Evolutionary conservation across 2,888 invertebrate genomes (phyloP).

Genomic region (Myopa tessellatipennis): DNA sequence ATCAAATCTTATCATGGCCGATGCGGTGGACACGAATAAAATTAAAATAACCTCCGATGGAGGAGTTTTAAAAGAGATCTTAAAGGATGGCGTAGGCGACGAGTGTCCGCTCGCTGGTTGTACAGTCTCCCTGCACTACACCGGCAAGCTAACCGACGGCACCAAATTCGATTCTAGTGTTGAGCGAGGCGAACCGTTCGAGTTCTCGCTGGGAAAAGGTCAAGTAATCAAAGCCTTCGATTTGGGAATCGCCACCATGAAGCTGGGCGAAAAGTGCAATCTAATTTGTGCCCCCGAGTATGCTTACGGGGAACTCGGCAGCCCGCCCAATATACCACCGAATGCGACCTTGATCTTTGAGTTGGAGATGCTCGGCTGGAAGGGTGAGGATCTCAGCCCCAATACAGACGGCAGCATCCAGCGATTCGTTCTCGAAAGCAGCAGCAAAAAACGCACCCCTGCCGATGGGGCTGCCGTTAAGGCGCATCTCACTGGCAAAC

Average conservation of each 20-base stretch:
- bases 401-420: slow-evolving; percentile 86
- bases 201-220: slow-evolving; percentile 90
- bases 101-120: slow-evolving; percentile 79
- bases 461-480: slow-evolving; percentile 86
- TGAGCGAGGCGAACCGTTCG: slow-evolving; percentile 84
- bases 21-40: slow-evolving; percentile 43
- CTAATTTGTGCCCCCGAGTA: slow-evolving; percentile 89
- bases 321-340: slow-evolving; percentile 89
- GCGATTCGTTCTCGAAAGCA: slow-evolving; percentile 76
- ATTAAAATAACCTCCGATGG: slow-evolving; percentile 64
- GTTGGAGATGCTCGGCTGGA: slow-evolving; percentile 90
- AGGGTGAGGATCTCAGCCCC: slow-evolving; percentile 88
- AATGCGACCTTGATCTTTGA: slow-evolving; percentile 90
- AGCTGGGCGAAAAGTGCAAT: slow-evolving; percentile 84
- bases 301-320: slow-evolving; percentile 88
- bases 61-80: slow-evolving; percentile 64
- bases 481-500: slow-evolving; percentile 61
- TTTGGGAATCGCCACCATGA: slow-evolving; percentile 93
- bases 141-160: slow-evolving; percentile 87
- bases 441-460: slow-evolving; percentile 79
- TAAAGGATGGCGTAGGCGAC: slow-evolving; percentile 77
- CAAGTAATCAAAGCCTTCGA: slow-evolving; percentile 95
- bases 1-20: not conserved
- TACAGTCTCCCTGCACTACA: slow-evolving; percentile 85
- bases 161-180: slow-evolving; percentile 92